Evolutionary conservation across 30 jellyfish, hydroid and myxozoan species (phyloP).

Genomic region (Cassiopea xamachana): DNA sequence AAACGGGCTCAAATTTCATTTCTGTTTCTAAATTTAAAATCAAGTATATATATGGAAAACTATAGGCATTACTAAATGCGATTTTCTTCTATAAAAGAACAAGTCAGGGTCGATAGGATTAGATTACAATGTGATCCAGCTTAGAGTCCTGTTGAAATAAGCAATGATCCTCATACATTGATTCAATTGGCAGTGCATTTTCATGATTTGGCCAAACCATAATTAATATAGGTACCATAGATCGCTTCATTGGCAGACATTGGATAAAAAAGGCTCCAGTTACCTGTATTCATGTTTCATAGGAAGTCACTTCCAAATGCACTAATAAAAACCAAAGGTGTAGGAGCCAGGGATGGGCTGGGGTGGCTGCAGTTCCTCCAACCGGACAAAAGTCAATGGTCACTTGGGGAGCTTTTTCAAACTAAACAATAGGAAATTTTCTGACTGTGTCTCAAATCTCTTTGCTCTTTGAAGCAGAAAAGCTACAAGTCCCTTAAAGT

Average conservation of each 20-base stretch:
- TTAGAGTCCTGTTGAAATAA: neutral
- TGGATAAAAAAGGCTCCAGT: conserved; percentile 13
- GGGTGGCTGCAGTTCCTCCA: no score
- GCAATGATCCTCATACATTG: neutral
- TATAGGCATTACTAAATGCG: neutral
- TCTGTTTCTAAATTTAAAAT: neutral
- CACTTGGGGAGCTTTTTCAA: no score
- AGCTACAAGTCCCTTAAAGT: no score
- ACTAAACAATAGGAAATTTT: no score
- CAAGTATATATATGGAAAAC: neutral
- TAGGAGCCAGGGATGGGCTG: no score
- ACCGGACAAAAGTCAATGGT: no score
- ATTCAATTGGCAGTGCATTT: neutral
- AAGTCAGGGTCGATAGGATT: neutral
- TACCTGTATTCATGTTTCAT: neutral
- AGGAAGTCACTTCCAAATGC: neutral
- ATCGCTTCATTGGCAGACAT: neutral
- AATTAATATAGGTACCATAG: neutral
- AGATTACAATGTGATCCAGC: neutral
- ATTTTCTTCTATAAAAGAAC: neutral
- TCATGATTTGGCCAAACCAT: neutral
- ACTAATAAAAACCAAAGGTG: neutral
- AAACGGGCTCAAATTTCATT: neutral
- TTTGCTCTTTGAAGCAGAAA: no score
- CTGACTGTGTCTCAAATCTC: no score